Conservation (phyloP, 2,113 vertebrate species). For the Leuciscus idus region DNA sequence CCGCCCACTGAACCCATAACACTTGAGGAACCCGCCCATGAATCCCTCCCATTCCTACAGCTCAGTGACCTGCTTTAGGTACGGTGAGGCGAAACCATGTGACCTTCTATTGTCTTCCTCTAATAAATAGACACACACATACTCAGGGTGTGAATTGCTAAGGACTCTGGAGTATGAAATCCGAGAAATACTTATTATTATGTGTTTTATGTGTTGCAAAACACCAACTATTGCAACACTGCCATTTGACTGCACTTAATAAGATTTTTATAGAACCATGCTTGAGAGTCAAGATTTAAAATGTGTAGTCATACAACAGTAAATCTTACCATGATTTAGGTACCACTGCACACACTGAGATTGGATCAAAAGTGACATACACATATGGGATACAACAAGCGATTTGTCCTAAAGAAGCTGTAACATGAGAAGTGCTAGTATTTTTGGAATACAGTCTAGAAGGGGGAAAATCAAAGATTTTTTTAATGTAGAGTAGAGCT, state of each 20-base stretch:
- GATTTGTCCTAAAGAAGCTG: not conserved
- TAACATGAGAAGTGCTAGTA: not conserved
- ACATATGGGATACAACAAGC: not conserved
- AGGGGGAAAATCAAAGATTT: no score
- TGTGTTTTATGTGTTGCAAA: not conserved
- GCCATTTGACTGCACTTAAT: not conserved
- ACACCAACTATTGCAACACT: not conserved
- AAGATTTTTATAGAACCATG: not conserved
- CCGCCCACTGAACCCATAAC: slow-evolving; percentile 63
- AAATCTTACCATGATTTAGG: not conserved
- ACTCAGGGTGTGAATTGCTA: not conserved
- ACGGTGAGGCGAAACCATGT: slow-evolving; percentile 14
- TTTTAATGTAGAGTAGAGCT: not conserved
- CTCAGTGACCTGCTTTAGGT: slow-evolving; percentile 14
- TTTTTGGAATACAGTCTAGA: not conserved
- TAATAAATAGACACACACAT: not conserved
- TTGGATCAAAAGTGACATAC: not conserved
- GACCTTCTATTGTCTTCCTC: slow-evolving; percentile 15
- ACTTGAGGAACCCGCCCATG: slow-evolving; percentile 38
- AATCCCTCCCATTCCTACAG: slow-evolving; percentile 27
- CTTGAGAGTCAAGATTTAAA: not conserved
- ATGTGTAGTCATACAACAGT: not conserved
- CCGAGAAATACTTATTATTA: not conserved
- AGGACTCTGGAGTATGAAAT: not conserved
- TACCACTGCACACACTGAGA: not conserved